Evolutionary conservation across 2,888 invertebrate species (phyloP), one percentile per base, ranked within the genome.

Genomic region (Macaria notata): DNA sequence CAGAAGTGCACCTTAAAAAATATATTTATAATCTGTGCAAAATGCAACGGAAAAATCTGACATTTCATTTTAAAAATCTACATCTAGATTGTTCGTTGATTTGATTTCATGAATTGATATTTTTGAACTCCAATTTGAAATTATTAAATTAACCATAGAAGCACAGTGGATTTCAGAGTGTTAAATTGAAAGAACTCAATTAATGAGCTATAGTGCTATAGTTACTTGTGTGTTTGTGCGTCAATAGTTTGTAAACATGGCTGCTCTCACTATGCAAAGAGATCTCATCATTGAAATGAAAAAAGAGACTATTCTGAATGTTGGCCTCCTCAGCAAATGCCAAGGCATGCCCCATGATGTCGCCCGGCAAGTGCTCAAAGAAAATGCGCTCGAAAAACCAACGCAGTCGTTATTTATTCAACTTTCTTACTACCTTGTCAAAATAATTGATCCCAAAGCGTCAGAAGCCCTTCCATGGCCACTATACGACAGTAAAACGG

Each of bases 341-440:
- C 78, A 83, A 19, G 73, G 78, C 3, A 79, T 87, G 77, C 64
- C 81, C n/a, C 31, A 63, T 3, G 85, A 86, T 31, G 65, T 89
- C 49, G 68, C 71, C 29, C 72, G 73, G 42, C 74, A 76, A 54
- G 63, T 88, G 46, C 80, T 84, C 46, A 82, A 79, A 50, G 87
- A 86, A 42, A 86, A 87, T 66, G 79, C 81, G 7, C 61, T 91
- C n/a, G 89, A 91, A 41, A 92, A 89, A 70, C 88, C 83, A 0
- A 90, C 88, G 31, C 88, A 91, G 63, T 79, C 74, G 54, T 62
- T 85, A 9, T 92, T 92, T 56, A 81, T 87, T 63, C 76, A 91
- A 50, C 66, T 92, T 2, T 77, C 88, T 0, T 72, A 87, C 65
- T 92, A 91, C 66, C 79, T 92, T 48, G 79, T 88, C 19, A 73